Conservation (phyloP, 2,888 invertebrate species). For the Synanthedon andrenaeformis region DNA sequence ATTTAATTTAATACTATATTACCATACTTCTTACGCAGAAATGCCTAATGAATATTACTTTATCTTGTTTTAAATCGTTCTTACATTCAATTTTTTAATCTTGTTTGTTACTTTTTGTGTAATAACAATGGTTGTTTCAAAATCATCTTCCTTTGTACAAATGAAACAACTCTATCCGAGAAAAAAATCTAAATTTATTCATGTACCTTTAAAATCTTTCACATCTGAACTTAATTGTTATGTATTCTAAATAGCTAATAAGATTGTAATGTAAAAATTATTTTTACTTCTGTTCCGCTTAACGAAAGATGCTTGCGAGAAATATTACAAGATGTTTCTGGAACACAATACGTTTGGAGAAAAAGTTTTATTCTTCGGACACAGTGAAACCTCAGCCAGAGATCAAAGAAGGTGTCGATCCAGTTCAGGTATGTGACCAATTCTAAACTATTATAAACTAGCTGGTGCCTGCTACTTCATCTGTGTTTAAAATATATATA, state of each 20-base stretch:
- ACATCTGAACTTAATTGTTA: background rate
- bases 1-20: no score
- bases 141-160: no score
- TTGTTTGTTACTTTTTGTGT: background rate
- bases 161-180: no score
- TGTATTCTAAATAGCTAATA: background rate
- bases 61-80: no score
- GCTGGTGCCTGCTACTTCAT: no score
- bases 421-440: slow-evolving; percentile 34
- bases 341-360: slow-evolving; percentile 36
- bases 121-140: background rate
- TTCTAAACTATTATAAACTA: background rate
- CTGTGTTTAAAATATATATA: no score
- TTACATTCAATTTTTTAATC: background rate
- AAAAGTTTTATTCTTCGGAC: slow-evolving; percentile 45
- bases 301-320: slow-evolving; percentile 44
- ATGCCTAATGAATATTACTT: no score
- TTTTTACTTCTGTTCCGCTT: background rate
- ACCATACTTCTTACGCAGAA: no score
- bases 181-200: background rate
- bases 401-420: slow-evolving; percentile 36
- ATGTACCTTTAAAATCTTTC: background rate
- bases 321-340: slow-evolving; percentile 41
- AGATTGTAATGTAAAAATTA: background rate
- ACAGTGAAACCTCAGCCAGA: slow-evolving; percentile 36